These are phyloP conservation scores for Zaprionus tsacasi DNA, from an alignment of 1,140 invertebrate species.

Conservation along the genomic window DNA sequence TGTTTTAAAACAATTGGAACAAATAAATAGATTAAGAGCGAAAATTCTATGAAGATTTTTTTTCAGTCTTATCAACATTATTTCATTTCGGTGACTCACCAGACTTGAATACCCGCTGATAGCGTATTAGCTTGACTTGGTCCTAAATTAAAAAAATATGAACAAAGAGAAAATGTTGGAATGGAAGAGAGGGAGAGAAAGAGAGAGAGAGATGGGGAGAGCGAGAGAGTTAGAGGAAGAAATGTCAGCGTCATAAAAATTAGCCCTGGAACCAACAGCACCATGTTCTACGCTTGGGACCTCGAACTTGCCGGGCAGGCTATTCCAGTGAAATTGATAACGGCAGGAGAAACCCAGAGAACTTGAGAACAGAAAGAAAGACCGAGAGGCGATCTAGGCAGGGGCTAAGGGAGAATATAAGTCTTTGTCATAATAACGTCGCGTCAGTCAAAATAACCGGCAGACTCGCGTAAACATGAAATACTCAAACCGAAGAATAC, in stretches of 20 bases:
- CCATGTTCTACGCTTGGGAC: neutral
- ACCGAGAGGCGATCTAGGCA: neutral
- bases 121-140: neutral
- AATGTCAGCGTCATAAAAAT: slow-evolving; percentile 44
- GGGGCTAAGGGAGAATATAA: neutral
- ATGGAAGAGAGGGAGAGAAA: too few species aligned
- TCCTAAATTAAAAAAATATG: slow-evolving; percentile 47
- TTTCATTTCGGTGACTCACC: too few species aligned
- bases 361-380: slow-evolving; percentile 2
- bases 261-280: slow-evolving; percentile 15
- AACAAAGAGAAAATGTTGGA: neutral
- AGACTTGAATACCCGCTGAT: neutral
- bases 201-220: neutral
- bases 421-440: slow-evolving; percentile 15
- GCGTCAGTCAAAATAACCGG: slow-evolving; percentile 38
- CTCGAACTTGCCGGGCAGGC: neutral
- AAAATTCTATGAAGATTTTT: too few species aligned
- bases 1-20: too few species aligned
- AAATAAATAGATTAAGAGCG: too few species aligned
- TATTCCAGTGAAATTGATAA: slow-evolving; percentile 53
- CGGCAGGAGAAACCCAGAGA: slow-evolving; percentile 26
- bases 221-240: neutral
- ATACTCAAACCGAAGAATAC: slow-evolving; percentile 36
- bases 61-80: too few species aligned
- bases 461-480: slow-evolving; percentile 13